Conservation (phyloP, 2,888 invertebrate genomes). For the Limenitis camilla region DNA sequence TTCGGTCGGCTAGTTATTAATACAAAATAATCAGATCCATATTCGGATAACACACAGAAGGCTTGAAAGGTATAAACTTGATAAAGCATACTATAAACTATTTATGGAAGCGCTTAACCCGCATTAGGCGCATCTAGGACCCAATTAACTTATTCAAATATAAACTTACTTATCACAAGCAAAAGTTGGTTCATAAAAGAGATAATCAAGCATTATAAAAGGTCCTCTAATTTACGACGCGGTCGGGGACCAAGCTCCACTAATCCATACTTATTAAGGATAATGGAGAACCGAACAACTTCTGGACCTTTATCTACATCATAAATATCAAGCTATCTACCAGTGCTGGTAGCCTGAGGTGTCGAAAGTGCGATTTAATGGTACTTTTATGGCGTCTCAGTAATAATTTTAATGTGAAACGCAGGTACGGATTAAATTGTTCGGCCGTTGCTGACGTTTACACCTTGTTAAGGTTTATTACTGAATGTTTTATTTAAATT, state of each 20-base stretch:
- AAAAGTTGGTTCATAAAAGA: constrained; percentile 48
- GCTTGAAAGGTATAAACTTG: constrained; percentile 18
- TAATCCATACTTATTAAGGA: constrained; percentile 73
- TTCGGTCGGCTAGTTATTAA: too few relatives aligned
- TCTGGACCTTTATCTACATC: constrained; percentile 62
- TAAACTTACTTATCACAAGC: constrained; percentile 61
- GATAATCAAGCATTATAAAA: constrained; percentile 64
- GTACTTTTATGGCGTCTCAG: constrained; percentile 40
- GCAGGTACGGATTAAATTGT: constrained; percentile 32
- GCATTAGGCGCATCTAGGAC: constrained; percentile 32
- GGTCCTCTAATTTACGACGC: constrained; percentile 58
- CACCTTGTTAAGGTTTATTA: constrained; percentile 38
- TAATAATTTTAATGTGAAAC: constrained; percentile 43
- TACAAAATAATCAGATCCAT: constrained; percentile 7
- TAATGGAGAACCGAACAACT: constrained; percentile 69
- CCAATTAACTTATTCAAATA: constrained; percentile 54
- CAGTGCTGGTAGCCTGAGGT: constrained; percentile 48
- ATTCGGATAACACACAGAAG: constrained; percentile 9
- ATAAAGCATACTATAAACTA: constrained; percentile 29
- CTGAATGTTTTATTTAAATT: constrained; percentile 31
- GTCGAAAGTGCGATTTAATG: constrained; percentile 57
- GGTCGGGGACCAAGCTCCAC: constrained; percentile 53
- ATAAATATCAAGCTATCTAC: constrained; percentile 56
- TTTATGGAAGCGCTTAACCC: constrained; percentile 29
- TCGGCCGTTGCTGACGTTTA: constrained; percentile 24